Evolutionary conservation across 2,797 vertebrate species (phyloP).

Genomic region (Paedocypris micromegethes): DNA sequence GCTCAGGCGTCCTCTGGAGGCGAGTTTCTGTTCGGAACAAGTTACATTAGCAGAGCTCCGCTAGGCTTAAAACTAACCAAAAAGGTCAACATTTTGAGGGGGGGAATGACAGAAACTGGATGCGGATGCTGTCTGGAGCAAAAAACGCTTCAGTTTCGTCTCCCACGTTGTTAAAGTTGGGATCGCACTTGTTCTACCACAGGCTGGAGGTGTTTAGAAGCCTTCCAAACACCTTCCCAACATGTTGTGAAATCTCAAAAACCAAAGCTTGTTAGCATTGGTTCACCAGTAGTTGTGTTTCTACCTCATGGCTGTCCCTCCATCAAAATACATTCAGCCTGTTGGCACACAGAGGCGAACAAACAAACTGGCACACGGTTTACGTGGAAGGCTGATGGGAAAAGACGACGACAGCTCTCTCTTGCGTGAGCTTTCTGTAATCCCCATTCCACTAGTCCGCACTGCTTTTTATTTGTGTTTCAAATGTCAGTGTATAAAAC

Average conservation of each 20-base stretch:
- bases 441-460: slow-evolving; percentile 67
- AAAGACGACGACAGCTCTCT: slow-evolving; percentile 60
- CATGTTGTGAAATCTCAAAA: slow-evolving; percentile 22
- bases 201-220: slow-evolving; percentile 36
- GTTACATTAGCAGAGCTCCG: slow-evolving; percentile 27
- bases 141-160: slow-evolving; percentile 28
- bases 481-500: slow-evolving; percentile 79
- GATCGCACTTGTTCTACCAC: slow-evolving; percentile 16
- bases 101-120: slow-evolving; percentile 21
- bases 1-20: slow-evolving; percentile 10
- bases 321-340: slow-evolving; percentile 16
- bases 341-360: slow-evolving; percentile 31
- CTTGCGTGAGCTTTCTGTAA: slow-evolving; percentile 61
- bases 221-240: slow-evolving; percentile 31
- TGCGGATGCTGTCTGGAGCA: slow-evolving; percentile 9
- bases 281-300: slow-evolving; percentile 35
- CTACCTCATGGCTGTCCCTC: slow-evolving; percentile 33
- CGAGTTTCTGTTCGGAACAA: slow-evolving; percentile 24
- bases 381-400: slow-evolving; percentile 30
- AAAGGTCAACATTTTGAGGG: slow-evolving; percentile 38
- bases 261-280: not conserved
- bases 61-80: slow-evolving; percentile 14
- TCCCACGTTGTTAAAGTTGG: slow-evolving; percentile 37
- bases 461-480: slow-evolving; percentile 77
- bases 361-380: slow-evolving; percentile 39